phyloP scores from a whole-genome alignment of 2,888 invertebrate species.

The Aleiodes leptofemur region DNA sequence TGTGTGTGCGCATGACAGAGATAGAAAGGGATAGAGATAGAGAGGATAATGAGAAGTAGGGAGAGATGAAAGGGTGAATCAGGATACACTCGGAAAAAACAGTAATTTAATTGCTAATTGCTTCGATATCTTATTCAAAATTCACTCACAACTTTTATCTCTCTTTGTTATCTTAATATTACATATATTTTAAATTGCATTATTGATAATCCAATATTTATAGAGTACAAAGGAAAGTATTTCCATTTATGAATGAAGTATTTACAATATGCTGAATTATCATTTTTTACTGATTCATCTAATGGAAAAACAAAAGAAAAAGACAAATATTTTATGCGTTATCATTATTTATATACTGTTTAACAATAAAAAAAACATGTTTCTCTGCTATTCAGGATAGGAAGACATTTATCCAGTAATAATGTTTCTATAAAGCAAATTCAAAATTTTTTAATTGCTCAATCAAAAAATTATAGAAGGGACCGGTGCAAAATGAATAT shows the following conservation, averaged over 20 bases:
- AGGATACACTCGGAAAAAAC: conserved; percentile 22
- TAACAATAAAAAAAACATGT: too few species aligned
- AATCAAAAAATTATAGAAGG: too few species aligned
- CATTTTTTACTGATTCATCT: conserved; percentile 14
- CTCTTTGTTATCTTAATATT: conserved; percentile 40
- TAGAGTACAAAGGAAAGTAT: conserved; percentile 31
- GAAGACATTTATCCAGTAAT: too few species aligned
- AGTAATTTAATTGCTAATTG: conserved; percentile 33
- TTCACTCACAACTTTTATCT: conserved; percentile 38
- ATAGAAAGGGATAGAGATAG: background rate
- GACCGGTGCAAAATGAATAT: too few species aligned
- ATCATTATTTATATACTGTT: too few species aligned
- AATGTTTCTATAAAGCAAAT: too few species aligned
- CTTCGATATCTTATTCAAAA: conserved; percentile 29
- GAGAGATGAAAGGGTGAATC: conserved; percentile 28
- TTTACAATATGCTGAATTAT: conserved; percentile 31
- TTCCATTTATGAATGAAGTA: conserved; percentile 23
- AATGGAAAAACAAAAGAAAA: background rate
- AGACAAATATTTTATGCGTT: conserved; percentile 4
- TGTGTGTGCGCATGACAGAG: conserved; percentile 16
- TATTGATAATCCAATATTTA: conserved; percentile 25
- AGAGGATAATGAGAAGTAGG: conserved; percentile 9
- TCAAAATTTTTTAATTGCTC: background rate
- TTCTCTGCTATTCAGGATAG: too few species aligned
- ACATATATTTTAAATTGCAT: conserved; percentile 25